Evolutionary conservation across 2,888 invertebrate species (phyloP), one percentile per base, ranked within the genome.

Genomic region (Dicycla oo): DNA sequence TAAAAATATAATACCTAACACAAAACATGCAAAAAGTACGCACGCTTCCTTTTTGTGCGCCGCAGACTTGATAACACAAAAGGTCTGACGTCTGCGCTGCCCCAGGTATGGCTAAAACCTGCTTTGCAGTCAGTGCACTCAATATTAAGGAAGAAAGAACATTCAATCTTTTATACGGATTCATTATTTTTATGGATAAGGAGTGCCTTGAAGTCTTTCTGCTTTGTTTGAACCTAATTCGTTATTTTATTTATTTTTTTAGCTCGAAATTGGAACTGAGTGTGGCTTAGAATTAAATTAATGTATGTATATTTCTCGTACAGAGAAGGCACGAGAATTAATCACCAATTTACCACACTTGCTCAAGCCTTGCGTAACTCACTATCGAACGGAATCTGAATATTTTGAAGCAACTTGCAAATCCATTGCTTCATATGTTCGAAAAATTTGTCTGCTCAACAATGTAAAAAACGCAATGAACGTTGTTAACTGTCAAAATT

Each of bases 81-180:
- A 47, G 51, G 13, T 71, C 13, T 47, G 53, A 60, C 40, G 38
- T 60, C 40, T 54, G n/a, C 18, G 26, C 18, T 30, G 53, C 23
- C 38, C 2, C 47, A 47, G 58, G 79, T 74, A 79, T 18, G 53
- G 40, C 30, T 23, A 78, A n/a, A 78, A 74, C 73, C 51, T 79
- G 79, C 20, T 74, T 53, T 53, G 23, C 40, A 78, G 53, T 72
- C 73, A 54, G 7, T 60, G 47, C 78, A 71, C 71, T 54, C 30
- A 20, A 54, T 53, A 79, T 74, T 72, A 74, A 78, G 2, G 13
- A 45, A 40, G 30, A 49, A n/a, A 40, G n/a, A 45, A 71, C 23
- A 58, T 51, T 51, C 43, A 51, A 78, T 78, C n/a, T 51, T 57
- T 34, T 10, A 18, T 38, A 4, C 11, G 18, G 43, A 45, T 58